A percentile compares a stretch with the other conserved stretches of the same genome.
Conservation (phyloP, 2,888 invertebrate genomes). For the Cantharis rufa region DNA sequence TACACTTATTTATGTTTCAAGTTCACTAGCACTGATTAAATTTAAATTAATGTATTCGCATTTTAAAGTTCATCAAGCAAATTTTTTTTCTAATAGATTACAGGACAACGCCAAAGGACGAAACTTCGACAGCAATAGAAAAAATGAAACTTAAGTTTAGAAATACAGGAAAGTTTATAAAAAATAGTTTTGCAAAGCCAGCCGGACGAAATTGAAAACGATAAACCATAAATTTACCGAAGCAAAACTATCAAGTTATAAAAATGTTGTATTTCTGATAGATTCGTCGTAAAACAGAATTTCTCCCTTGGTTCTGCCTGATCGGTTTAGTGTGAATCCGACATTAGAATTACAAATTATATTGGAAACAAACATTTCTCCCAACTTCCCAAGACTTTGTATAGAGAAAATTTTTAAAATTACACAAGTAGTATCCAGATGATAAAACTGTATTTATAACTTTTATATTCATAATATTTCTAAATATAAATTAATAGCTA, state of each 20-base stretch:
- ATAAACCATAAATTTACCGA: background rate
- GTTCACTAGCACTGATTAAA: constrained; percentile 3
- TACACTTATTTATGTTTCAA: background rate
- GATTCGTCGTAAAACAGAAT: background rate
- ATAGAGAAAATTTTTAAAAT: background rate
- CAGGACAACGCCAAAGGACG: background rate
- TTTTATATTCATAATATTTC: background rate
- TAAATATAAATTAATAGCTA: background rate
- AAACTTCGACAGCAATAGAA: background rate
- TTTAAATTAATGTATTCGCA: constrained; percentile 1
- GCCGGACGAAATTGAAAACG: background rate
- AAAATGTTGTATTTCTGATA: background rate
- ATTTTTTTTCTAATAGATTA: background rate
- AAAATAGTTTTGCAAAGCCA: background rate
- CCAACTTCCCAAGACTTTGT: background rate
- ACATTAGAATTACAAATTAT: background rate
- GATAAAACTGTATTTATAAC: background rate
- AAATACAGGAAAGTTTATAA: background rate
- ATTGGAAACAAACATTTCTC: background rate
- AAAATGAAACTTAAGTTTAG: background rate
- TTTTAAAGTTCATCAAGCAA: background rate
- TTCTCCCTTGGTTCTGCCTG: background rate
- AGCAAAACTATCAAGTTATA: background rate
- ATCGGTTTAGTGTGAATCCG: background rate
- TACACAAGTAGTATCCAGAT: background rate